Conservation (phyloP, 1,140 invertebrate species). For the Macrosteles quadrilineatus region DNA sequence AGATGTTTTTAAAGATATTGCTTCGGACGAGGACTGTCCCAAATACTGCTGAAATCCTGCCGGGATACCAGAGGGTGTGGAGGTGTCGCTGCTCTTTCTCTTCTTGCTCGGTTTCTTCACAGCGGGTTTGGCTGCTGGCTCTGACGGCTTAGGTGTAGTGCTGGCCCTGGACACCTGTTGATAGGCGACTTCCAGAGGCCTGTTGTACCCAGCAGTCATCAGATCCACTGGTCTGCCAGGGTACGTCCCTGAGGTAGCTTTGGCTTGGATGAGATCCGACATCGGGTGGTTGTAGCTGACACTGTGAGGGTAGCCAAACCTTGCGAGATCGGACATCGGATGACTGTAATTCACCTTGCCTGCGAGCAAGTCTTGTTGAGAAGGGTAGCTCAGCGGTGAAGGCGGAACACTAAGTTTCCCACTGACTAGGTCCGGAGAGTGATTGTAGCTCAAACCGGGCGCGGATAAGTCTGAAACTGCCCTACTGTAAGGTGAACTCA, state of each 20-base stretch:
- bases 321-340: conserved; percentile 38
- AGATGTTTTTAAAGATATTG: conserved; percentile 58
- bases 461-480: conserved; percentile 33
- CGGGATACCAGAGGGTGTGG: conserved; percentile 31
- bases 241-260: conserved; percentile 31
- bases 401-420: conserved; percentile 36
- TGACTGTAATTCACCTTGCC: conserved; percentile 37
- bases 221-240: conserved; percentile 30
- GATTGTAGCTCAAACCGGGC: conserved; percentile 32
- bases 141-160: conserved; percentile 22
- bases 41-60: conserved; percentile 57
- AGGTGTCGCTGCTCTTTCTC: conserved; percentile 43
- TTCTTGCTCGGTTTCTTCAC: conserved; percentile 42
- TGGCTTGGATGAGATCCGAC: conserved; percentile 40
- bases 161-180: conserved; percentile 14
- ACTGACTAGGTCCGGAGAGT: conserved; percentile 20
- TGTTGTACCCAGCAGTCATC: conserved; percentile 29
- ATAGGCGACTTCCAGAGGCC: conserved; percentile 32
- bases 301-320: conserved; percentile 38
- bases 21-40: conserved; percentile 55
- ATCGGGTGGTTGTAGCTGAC: conserved; percentile 37
- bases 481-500: conserved; percentile 36
- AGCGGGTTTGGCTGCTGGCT: conserved; percentile 21
- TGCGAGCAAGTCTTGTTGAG: conserved; percentile 30
- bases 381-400: conserved; percentile 32